A percentile compares a stretch with the other conserved stretches of the same genome.
Conservation (phyloP, 2,797 vertebrate genomes). For the Acipenser transmontanus region DNA sequence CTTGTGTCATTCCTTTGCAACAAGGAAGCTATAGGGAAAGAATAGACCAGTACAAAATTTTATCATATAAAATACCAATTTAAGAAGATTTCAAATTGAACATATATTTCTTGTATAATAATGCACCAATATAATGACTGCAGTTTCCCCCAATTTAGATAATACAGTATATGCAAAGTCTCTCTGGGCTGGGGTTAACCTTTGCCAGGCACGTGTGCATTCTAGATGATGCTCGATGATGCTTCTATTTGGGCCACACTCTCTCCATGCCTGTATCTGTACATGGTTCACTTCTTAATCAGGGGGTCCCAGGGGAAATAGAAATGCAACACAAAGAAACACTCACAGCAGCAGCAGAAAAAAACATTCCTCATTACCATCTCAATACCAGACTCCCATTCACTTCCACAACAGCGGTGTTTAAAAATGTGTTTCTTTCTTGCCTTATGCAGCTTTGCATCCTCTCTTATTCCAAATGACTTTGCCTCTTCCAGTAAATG, state of each 20-base stretch:
- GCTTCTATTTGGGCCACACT: neutral
- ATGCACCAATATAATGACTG: too few relatives aligned
- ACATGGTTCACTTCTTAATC: conserved; percentile 7
- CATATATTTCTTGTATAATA: too few relatives aligned
- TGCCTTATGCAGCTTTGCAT: neutral
- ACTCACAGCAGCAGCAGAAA: neutral
- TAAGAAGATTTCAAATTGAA: too few relatives aligned
- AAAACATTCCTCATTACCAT: neutral
- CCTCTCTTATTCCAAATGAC: conserved; percentile 4
- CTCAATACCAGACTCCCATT: neutral
- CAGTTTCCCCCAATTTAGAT: too few relatives aligned
- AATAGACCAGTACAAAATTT: too few relatives aligned
- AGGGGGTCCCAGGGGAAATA: conserved; percentile 8
- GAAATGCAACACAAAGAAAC: conserved; percentile 2
- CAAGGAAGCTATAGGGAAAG: too few relatives aligned
- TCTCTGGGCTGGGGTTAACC: neutral
- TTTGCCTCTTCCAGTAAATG: neutral
- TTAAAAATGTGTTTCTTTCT: neutral
- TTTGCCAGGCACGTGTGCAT: neutral
- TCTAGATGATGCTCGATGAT: neutral
- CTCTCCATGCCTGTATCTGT: neutral
- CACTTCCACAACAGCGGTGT: too few relatives aligned
- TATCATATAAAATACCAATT: too few relatives aligned
- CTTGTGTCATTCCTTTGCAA: too few relatives aligned
- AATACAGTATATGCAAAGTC: too few relatives aligned